Evolutionary conservation across 1,140 invertebrate species (phyloP), one percentile per base, ranked within the genome.

Genomic region (Periplaneta americana): DNA sequence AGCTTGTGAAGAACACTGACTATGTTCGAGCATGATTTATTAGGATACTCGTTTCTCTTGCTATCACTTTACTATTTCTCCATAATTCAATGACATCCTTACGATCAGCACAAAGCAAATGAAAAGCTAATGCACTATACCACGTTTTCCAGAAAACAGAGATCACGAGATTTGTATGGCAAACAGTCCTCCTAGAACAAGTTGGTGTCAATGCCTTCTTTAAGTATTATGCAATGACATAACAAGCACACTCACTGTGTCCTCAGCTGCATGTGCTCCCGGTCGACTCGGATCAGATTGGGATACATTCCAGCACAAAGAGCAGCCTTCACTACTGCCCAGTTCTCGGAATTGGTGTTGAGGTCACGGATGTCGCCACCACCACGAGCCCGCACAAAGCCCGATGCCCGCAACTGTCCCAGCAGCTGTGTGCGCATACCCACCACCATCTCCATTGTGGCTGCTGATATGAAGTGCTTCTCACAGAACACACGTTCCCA

Each of bases 261-360:
- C 82, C 91, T 88, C 6, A 93, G 84, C 80, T 90, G 89, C 48
- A 86, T 86, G 80, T 91, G 89, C 79, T 92, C 89, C 36, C 91
- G 84, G 85, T 94, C 92, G 13, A 93, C 89, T 66, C 93, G 89
- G 74, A 96, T 95, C 34, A 98, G 88, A 85, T 97, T 96, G 0
- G 97, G 97, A 89, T 98, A 98, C 34, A 96, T 89, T 5, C 97
- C 97, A 34, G 94, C 94, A 77, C 93, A 93, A 8, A 99, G 86
- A 8, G 96, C 95, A 4, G 96, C 97, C 88, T 98, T 99, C 0
- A 99, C 94, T 18, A 98, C 91, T 22, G 95, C 92, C 97, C 97
- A 98, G 87, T 95, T 96, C 84, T 95, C 93, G 1, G 97, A 96
- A 88, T 98, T 96, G 0, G 90, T 87, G 89, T 98, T 99, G 6